Conservation (phyloP, 2,888 invertebrate genomes). For the Boloria selene region DNA sequence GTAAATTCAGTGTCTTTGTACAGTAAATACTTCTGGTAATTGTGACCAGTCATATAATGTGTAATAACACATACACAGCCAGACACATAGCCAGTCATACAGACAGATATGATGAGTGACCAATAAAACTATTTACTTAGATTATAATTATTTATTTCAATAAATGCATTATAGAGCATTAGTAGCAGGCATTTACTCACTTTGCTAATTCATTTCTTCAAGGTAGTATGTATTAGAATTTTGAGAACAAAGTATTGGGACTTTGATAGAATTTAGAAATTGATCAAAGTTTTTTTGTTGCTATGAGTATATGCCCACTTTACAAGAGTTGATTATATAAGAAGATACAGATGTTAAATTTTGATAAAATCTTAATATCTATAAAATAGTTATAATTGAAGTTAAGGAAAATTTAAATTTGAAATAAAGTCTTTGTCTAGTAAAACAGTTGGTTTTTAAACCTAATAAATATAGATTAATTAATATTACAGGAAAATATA, state of each 20-base stretch:
- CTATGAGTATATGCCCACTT: slow-evolving; percentile 12
- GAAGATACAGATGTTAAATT: not conserved
- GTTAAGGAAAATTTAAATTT: not conserved
- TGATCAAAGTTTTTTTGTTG: not conserved
- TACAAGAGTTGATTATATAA: slow-evolving; percentile 6
- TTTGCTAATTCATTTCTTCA: no score
- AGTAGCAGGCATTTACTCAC: slow-evolving; percentile 10
- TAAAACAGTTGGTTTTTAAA: no score
- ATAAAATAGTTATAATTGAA: not conserved
- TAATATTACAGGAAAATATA: no score
- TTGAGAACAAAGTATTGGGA: not conserved
- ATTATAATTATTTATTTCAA: not conserved
- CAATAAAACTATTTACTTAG: no score
- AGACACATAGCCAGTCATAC: no score
- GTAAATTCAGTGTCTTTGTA: no score
- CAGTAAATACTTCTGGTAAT: no score
- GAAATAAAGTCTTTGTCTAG: not conserved
- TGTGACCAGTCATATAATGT: no score
- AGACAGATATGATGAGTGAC: no score
- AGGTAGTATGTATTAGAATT: no score
- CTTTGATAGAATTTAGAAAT: not conserved
- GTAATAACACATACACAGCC: no score
- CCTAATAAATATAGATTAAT: no score
- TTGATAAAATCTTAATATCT: slow-evolving; percentile 2
- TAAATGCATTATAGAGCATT: not conserved